Base-by-base conservation (phyloP, 2,113 vertebrate species). In the Syrmaticus mikado region DNA sequence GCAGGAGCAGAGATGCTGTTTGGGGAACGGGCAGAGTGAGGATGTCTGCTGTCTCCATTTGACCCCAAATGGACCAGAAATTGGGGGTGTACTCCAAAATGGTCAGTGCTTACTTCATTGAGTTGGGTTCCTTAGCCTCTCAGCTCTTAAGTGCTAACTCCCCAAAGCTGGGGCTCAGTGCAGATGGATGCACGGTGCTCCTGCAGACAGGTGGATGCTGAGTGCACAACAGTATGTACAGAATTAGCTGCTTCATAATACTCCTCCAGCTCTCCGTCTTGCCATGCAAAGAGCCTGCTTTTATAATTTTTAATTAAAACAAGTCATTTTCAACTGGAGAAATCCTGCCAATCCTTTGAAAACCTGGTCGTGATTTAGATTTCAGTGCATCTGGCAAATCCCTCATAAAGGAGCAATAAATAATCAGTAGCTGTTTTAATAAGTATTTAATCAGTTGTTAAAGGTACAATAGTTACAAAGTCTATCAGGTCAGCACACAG, bases 391-490 rank as follows among this genome's bases (percentile, higher is more conserved):
- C 75, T 85, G 79, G 60, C 67, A 87, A 91, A 85, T 85, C 67
- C 67, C 61, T 83, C 13, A 3, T 58, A 76, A 77, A 24, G 5
- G 60, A 65, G 58, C 48, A 79, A 91, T 94, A 94, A 92, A 85
- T 92, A 92, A 95, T 85, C 92, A 65, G 92, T 76, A 58, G 75
- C 74, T 77, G 75, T 12, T 87, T 85, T 80, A 96, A 57, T 62
- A 85, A 89, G 84, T 67, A 82, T 87, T 95, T 93, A 85, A 95
- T 91, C 75, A 91, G 71, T 76, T 82, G 89, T 79, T 95, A 91
- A 87, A 95, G 82, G 73, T 64, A 57, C 53, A 64, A n/a, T 3
- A 34, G 78, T 76, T 80, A 92, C 75, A 50, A 46, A 92, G 58
- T 65, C 90, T 73, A 43, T 57, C 36, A 40, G 89, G 74, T 80